Conservation (phyloP, 2,113 vertebrate species). For the Hiodon alosoides region DNA sequence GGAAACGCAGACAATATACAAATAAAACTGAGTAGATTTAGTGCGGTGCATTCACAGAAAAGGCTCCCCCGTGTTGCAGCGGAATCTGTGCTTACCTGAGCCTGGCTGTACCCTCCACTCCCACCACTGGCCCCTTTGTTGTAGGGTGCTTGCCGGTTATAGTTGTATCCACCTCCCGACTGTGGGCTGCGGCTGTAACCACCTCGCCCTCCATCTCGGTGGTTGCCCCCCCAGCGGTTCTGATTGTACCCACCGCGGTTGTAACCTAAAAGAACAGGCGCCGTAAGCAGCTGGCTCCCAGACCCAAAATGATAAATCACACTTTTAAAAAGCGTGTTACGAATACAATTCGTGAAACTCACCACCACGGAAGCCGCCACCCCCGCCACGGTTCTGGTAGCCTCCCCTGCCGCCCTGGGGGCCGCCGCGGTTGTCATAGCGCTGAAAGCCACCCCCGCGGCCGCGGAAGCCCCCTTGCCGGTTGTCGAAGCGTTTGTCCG, state of each 20-base stretch:
- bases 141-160: conserved; percentile 54
- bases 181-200: conserved; percentile 72
- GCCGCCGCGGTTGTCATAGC: conserved; percentile 75
- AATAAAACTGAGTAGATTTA: background rate
- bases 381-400: conserved; percentile 65
- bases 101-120: background rate
- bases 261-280: conserved; percentile 60
- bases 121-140: conserved; percentile 37
- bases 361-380: conserved; percentile 39
- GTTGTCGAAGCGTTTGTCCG: conserved; percentile 83
- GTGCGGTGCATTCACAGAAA: background rate
- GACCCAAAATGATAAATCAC: background rate
- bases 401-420: conserved; percentile 48
- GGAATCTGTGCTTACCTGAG: conserved; percentile 5
- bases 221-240: conserved; percentile 75
- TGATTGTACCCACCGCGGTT: conserved; percentile 73
- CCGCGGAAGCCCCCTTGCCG: conserved; percentile 66
- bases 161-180: conserved; percentile 60
- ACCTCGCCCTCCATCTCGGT: conserved; percentile 66
- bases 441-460: conserved; percentile 65
- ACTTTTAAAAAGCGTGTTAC: background rate
- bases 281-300: background rate
- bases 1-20: background rate
- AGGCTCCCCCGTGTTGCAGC: background rate
- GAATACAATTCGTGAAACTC: background rate